Conservation (phyloP, 2,888 invertebrate species). For the Coronaproctus castanopsis region DNA sequence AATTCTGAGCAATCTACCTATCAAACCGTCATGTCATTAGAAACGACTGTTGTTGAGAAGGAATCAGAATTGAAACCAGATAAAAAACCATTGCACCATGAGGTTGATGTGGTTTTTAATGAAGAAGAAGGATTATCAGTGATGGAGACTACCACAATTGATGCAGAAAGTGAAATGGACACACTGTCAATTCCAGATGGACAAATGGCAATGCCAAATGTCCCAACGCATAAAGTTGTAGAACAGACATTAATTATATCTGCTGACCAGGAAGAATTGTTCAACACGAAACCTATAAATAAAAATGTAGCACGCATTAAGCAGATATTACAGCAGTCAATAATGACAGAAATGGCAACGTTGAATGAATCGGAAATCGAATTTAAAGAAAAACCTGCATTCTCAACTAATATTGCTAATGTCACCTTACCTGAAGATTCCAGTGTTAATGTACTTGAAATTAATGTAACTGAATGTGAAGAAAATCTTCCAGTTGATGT, state of each 20-base stretch:
- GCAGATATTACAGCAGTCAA: not conserved
- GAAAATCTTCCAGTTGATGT: not conserved
- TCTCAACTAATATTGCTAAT: not conserved
- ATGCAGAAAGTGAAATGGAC: not conserved
- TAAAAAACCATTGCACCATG: too few species aligned
- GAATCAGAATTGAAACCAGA: conserved; percentile 10
- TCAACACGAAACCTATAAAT: not conserved
- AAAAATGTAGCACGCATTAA: not conserved
- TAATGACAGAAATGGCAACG: not conserved
- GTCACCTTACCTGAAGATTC: conserved; percentile 21
- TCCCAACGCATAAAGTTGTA: not conserved
- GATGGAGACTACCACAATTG: not conserved
- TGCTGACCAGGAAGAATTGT: not conserved
- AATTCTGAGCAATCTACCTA: too few species aligned
- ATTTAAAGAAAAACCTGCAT: not conserved
- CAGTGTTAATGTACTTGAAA: conserved; percentile 4
- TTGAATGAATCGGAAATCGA: not conserved
- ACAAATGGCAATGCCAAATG: not conserved
- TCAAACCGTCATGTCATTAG: too few species aligned
- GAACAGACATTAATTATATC: not conserved
- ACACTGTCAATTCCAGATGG: not conserved
- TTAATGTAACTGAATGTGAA: conserved; percentile 35
- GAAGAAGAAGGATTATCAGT: not conserved
- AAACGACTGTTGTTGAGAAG: conserved; percentile 4
- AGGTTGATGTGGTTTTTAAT: not conserved